These are phyloP conservation scores for Onychostruthus taczanowskii DNA, from an alignment of 2,113 vertebrate genomes.

Conservation along the genomic window DNA sequence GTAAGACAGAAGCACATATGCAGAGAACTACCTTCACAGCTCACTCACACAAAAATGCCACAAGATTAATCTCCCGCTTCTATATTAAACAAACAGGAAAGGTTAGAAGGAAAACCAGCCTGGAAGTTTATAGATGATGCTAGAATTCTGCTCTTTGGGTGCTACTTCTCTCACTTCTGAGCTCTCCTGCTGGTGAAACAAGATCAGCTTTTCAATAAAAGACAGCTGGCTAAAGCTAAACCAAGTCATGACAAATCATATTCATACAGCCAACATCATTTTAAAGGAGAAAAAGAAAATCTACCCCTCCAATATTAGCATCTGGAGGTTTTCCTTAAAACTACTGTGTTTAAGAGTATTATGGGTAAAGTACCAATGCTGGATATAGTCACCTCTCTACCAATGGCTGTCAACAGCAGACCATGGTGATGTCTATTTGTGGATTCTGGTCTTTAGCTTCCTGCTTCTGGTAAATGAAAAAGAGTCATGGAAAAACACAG, in stretches of 20 bases:
- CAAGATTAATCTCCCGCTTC: not conserved
- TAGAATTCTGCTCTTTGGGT: not conserved
- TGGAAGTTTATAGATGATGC: not conserved
- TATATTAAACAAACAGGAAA: not conserved
- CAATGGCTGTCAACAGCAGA: not conserved
- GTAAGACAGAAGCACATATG: not conserved
- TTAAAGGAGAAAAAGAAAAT: not conserved
- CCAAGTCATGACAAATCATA: not conserved
- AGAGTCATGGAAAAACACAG: not conserved
- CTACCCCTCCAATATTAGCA: not conserved
- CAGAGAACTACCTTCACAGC: not conserved
- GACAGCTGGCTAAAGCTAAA: conserved; percentile 28
- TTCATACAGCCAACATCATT: not conserved
- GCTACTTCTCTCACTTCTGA: conserved; percentile 35
- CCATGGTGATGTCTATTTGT: not conserved
- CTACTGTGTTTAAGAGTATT: not conserved
- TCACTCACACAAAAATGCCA: not conserved
- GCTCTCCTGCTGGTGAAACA: conserved; percentile 8
- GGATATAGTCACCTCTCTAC: not conserved
- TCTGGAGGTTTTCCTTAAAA: not conserved
- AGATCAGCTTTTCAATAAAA: conserved; percentile 31
- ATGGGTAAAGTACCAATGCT: not conserved
- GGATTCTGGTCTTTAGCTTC: not conserved
- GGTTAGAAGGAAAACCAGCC: not conserved
- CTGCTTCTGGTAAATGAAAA: not conserved